phyloP scores from a whole-genome alignment of 2,888 invertebrate genomes.

The Nomada fabriciana region DNA sequence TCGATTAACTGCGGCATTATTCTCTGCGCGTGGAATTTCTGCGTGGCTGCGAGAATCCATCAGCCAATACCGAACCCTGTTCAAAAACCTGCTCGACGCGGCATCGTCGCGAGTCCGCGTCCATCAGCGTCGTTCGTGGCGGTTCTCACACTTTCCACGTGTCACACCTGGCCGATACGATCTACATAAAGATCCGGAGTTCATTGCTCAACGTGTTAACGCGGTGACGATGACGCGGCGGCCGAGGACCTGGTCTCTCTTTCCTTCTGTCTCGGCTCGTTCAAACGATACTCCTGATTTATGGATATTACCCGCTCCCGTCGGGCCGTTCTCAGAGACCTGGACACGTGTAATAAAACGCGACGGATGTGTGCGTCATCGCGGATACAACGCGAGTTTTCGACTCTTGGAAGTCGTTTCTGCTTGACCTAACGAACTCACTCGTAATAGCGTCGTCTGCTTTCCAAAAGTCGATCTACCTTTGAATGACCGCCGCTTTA shows the following conservation, averaged over 20 bases:
- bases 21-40: not conserved
- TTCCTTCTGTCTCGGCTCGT: constrained; percentile 58
- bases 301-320: constrained; percentile 75
- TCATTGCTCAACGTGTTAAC: constrained; percentile 80
- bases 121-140: constrained; percentile 53
- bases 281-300: constrained; percentile 80
- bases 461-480: constrained; percentile 75
- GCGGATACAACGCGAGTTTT: constrained; percentile 53
- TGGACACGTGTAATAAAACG: constrained; percentile 77
- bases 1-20: not conserved
- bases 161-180: constrained; percentile 75
- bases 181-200: constrained; percentile 77
- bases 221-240: constrained; percentile 63
- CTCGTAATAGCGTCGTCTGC: constrained; percentile 47
- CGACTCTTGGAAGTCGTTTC: constrained; percentile 65
- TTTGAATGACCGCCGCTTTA: constrained; percentile 55
- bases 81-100: constrained; percentile 42
- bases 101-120: constrained; percentile 33
- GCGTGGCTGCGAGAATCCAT: constrained; percentile 26
- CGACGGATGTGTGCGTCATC: constrained; percentile 72
- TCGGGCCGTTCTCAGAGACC: constrained; percentile 69
- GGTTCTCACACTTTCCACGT: constrained; percentile 82
- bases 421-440: constrained; percentile 72
- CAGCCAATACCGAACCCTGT: constrained; percentile 27
- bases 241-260: constrained; percentile 40